Evolutionary conservation across 2,888 invertebrate species (phyloP).

Genomic region (Mesopsocus fuscifrons): DNA sequence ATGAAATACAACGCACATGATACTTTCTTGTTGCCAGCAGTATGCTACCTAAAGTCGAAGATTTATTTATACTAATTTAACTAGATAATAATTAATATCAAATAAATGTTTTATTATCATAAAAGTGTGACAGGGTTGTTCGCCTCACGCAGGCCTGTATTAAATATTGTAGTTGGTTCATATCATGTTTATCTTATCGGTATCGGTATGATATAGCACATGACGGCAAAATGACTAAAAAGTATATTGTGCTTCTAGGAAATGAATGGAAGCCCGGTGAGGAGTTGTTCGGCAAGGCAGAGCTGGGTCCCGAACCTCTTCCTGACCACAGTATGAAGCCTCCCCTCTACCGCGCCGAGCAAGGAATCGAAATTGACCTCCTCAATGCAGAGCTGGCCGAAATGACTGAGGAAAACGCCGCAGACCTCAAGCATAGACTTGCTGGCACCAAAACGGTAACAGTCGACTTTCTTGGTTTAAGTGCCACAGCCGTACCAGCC

Average conservation of each 20-base stretch:
- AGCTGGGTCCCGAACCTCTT: not conserved
- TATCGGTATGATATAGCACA: no score
- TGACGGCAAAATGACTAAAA: no score
- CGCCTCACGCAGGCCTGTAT: no score
- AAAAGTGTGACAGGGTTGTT: no score
- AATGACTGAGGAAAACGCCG: constrained; percentile 53
- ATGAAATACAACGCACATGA: not conserved
- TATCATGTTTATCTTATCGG: no score
- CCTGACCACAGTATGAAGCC: not conserved
- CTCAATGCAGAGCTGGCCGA: constrained; percentile 67
- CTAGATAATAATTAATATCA: not conserved
- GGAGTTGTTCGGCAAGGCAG: not conserved
- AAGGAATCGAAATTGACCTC: constrained; percentile 74
- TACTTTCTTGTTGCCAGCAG: no score
- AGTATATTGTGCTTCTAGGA: no score
- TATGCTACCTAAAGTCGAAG: no score
- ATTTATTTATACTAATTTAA: no score
- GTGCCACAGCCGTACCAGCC: no score
- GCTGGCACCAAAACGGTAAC: constrained; percentile 74
- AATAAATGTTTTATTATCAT: constrained; percentile 4
- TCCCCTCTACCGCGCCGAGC: constrained; percentile 25
- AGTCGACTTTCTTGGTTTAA: no score
- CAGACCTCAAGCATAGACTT: constrained; percentile 84
- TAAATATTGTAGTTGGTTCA: no score
- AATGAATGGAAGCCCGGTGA: constrained; percentile 2